Evolutionary conservation across 2,888 invertebrate species (phyloP), one percentile per base, ranked within the genome.

Genomic region (Lasioglossum pauxillum): DNA sequence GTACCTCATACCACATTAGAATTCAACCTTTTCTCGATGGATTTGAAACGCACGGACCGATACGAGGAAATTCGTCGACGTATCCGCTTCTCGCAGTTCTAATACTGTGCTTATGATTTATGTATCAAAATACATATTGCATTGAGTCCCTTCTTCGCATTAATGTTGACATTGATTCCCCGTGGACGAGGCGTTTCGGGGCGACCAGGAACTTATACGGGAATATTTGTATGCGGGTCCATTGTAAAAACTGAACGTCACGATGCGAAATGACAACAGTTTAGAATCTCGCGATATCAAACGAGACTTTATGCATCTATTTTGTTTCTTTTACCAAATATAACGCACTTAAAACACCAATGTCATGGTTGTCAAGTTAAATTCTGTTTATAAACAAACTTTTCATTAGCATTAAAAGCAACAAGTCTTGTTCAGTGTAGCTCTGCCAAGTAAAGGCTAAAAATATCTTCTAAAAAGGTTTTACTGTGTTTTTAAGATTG

Each of bases 51-150:
- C 67, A n/a, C 67, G 57, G 10, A 0, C 73, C 78, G 77, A 86
- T 76, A 72, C 80, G 77, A 64, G 73, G 27, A 83, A 78, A 85
- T 79, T 80, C 84, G 75, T 74, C 53, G 80, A 75, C 73, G 75
- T 73, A 73, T 74, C 73, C 74, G 31, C 19, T 23, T 46, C 80
- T 74, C 82, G 82, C 80, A 82, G 87, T 90, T 89, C 90, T 91
- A 91, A 91, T 91, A 91, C 82, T 75, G 71, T 72, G 82, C 90
- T 91, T 90, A 90, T 91, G 91, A 89, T 90, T 91, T 91, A 89
- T 91, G 91, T 82, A 91, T 91, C 83, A 77, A 78, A 76, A 90
- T 91, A 90, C 90, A 89, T 90, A 91, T 90, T 91, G 84, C 89
- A 90, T 83, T 83, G 84, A 53, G 41, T 57, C 67, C 44, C 60